Evolutionary conservation across 2,888 invertebrate genomes (phyloP), one percentile per base, ranked within the genome.

Genomic region (Lasioglossum zephyrum): DNA sequence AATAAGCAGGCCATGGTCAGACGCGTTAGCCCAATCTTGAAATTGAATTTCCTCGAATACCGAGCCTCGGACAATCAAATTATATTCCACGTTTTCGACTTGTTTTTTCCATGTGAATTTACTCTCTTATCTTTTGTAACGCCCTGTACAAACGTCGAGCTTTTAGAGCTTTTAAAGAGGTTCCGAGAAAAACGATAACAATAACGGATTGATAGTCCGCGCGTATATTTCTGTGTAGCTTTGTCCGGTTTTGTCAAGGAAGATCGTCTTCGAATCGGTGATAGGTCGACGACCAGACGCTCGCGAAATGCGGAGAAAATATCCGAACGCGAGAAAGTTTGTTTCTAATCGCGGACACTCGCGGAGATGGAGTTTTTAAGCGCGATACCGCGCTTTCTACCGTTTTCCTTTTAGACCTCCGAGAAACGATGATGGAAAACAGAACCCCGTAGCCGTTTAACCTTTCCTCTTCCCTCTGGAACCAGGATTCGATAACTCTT

Each of bases 271-370:
- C 9, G 41, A 4, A 57, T 72, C 16, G 79, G 31, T 63, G 82
- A 73, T 73, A 26, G 73, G 73, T 66, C 81, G 79, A 36, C 73
- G 72, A 82, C 83, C 78, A 72, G 63, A 26, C 78, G 75, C 75
- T 74, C 73, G 81, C 81, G 79, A 88, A 82, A 70, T 75, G 78
- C 76, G 86, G 89, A 82, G 89, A 89, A 89, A 89, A 89, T 90
- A 81, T 86, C 86, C 39, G 73, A 60, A 76, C 88, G 84, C 89
- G 88, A 87, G 88, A 89, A 91, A 91, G 89, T 89, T 79, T 84
- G 83, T 84, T 83, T 83, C 91, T 88, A 84, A 87, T 88, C 88
- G 78, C 84, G 76, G 84, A 86, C 84, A 81, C 83, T 77, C 76
- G 53, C 77, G n/a, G 89, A 78, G 90, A 91, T 89, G 90, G 79